Conservation (phyloP, 2,888 invertebrate species). For the Trachelus troglodyta region DNA sequence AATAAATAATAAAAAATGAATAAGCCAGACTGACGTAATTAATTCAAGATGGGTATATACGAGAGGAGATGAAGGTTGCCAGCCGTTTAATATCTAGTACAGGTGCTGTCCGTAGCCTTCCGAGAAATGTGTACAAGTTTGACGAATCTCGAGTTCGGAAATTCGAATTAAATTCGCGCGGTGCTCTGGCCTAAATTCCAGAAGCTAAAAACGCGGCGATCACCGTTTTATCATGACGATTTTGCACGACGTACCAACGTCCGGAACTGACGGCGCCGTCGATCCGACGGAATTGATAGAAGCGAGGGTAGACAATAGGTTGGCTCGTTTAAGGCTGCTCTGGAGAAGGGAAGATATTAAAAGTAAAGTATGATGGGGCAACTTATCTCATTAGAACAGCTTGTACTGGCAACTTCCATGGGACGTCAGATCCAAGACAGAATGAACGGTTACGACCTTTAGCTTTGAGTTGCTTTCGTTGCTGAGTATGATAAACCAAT, state of each 20-base stretch:
- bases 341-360: constrained; percentile 46
- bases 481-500: not conserved
- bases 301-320: not conserved
- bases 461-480: not conserved
- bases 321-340: not conserved
- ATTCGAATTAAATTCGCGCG: not conserved
- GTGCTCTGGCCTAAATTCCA: not conserved
- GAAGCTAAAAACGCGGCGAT: not conserved
- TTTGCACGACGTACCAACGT: not conserved
- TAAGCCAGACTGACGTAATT: not conserved
- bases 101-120: not conserved
- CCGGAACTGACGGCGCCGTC: not conserved
- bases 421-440: constrained; percentile 30
- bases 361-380: constrained; percentile 54
- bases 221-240: not conserved
- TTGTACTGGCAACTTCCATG: constrained; percentile 51
- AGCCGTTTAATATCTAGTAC: not conserved
- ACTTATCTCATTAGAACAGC: constrained; percentile 61
- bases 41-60: not conserved
- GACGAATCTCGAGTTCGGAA: not conserved
- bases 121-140: not conserved
- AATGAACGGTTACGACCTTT: not conserved
- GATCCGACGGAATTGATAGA: not conserved
- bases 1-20: not conserved
- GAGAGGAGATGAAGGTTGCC: not conserved